These are phyloP conservation scores for Pocota personata DNA, from an alignment of 2,888 invertebrate species.

Conservation along the genomic window DNA sequence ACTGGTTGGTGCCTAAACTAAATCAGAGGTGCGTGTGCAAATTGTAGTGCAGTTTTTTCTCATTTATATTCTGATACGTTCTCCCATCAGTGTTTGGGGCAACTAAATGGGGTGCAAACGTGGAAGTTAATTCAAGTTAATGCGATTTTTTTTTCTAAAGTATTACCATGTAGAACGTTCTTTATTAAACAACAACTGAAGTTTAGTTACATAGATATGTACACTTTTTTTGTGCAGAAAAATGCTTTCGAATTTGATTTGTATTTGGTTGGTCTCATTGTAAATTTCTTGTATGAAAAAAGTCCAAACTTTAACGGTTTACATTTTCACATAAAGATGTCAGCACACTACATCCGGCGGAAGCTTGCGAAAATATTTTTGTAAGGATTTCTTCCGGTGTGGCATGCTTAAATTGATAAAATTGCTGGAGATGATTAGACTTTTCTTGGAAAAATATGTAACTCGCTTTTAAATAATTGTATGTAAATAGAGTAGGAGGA, in stretches of 20 bases:
- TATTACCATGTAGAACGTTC: no score
- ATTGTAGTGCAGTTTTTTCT: conserved; percentile 3
- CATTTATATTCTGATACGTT: not conserved
- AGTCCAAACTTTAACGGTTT: conserved; percentile 32
- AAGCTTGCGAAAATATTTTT: conserved; percentile 11
- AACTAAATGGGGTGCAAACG: not conserved
- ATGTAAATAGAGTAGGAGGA: no score
- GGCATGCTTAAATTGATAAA: not conserved
- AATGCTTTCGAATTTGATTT: not conserved
- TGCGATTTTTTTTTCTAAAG: no score
- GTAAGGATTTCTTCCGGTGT: not conserved
- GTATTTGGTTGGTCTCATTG: not conserved
- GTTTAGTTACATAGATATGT: no score
- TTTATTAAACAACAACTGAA: no score
- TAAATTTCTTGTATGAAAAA: not conserved
- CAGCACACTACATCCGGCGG: conserved; percentile 24
- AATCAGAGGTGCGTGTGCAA: conserved; percentile 36
- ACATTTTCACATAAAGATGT: conserved; percentile 25
- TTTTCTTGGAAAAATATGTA: no score
- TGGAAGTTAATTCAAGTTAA: not conserved
- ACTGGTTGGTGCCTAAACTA: conserved; percentile 52
- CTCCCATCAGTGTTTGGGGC: not conserved
- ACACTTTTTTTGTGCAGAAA: not conserved
- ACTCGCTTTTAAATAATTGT: no score
- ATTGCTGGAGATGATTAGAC: not conserved